Evolutionary conservation across 1,140 invertebrate genomes (phyloP).

Genomic region (Bradysia coprophila): DNA sequence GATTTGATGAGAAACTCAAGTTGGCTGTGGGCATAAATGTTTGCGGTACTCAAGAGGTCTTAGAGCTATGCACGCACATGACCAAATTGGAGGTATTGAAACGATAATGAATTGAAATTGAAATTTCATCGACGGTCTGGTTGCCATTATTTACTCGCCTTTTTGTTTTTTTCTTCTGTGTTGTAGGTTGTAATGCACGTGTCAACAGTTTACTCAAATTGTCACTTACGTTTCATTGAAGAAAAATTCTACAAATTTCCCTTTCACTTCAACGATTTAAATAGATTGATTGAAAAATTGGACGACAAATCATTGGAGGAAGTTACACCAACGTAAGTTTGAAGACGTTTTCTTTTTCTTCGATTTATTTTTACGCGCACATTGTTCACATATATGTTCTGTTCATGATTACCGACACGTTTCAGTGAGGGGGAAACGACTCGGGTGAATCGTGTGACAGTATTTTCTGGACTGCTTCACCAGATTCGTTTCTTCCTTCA

Average conservation of each 20-base stretch:
- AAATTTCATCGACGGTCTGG: too few species aligned
- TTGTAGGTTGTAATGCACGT: conserved; percentile 40
- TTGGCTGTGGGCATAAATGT: conserved; percentile 48
- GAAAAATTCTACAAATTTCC: conserved; percentile 50
- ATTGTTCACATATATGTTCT: too few species aligned
- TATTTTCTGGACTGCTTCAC: background rate
- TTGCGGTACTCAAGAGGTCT: conserved; percentile 36
- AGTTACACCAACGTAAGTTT: conserved; percentile 30
- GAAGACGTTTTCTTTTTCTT: conserved; percentile 1
- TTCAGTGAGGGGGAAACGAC: background rate
- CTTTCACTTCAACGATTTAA: conserved; percentile 40
- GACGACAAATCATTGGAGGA: conserved; percentile 29
- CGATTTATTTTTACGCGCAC: too few species aligned
- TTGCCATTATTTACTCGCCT: background rate
- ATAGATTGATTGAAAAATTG: conserved; percentile 27
- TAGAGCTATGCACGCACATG: conserved; percentile 43
- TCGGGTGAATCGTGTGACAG: conserved; percentile 1
- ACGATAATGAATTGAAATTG: too few species aligned
- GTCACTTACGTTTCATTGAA: conserved; percentile 30
- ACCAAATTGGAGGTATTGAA: conserved; percentile 33
- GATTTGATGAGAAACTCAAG: conserved; percentile 47
- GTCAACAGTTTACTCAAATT: conserved; percentile 52
- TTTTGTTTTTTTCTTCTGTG: conserved; percentile 6
- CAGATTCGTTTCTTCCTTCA: too few species aligned
- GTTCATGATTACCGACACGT: too few species aligned